phyloP scores from a whole-genome alignment of 2,888 invertebrate species.

The Eristalis tenax region DNA sequence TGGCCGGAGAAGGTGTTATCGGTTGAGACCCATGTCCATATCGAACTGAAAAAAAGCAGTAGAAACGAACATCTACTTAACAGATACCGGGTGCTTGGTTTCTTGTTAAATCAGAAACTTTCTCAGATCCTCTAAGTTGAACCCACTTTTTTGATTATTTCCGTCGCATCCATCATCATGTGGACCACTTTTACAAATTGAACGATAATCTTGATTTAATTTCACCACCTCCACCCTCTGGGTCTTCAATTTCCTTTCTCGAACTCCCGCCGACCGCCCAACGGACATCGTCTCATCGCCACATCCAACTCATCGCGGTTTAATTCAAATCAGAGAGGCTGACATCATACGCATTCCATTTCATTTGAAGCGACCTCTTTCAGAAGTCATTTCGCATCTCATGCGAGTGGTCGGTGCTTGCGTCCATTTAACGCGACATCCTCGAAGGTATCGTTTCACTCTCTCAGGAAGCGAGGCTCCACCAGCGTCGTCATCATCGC shows the following conservation, averaged over 20 bases:
- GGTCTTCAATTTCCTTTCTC: not conserved
- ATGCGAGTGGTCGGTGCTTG: not conserved
- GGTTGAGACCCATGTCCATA: no score
- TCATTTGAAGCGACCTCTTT: not conserved
- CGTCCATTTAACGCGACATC: not conserved
- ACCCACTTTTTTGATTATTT: no score
- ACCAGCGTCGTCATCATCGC: not conserved
- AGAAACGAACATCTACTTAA: no score
- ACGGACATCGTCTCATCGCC: not conserved
- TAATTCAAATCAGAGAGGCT: not conserved
- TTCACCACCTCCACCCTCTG: no score
- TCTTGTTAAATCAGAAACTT: no score
- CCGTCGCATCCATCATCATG: no score
- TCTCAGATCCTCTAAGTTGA: no score
- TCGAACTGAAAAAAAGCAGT: no score
- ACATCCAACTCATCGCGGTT: not conserved
- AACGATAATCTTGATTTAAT: no score
- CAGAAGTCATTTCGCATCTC: not conserved
- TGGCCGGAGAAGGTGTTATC: no score
- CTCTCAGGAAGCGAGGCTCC: not conserved
- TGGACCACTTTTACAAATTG: no score
- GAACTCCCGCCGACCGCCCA: not conserved
- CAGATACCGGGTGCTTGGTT: no score
- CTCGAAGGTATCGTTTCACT: not conserved
- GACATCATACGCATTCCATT: not conserved